Base-by-base conservation (phyloP, 2,797 vertebrate species). In the Tamandua tetradactyla region DNA sequence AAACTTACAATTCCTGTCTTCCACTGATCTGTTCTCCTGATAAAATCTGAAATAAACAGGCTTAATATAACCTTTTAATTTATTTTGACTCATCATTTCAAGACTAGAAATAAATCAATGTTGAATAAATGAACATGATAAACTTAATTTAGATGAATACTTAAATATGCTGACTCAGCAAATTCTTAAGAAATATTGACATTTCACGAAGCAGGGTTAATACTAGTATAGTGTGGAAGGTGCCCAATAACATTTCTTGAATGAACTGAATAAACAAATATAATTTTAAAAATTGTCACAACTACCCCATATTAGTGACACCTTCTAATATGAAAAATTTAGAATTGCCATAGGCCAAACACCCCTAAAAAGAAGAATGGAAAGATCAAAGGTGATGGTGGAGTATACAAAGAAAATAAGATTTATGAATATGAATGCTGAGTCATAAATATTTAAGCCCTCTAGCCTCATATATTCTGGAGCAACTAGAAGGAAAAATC, bases 1-100 rank as follows among this genome's bases (percentile, higher is more conserved):
- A 78, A 91, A 95, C 96, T 96, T 96, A 93, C 95, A 96, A 97
- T 89, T 91, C 95, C 97, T 97, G 93, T 96, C 80, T 91, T 97
- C 91, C 93, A 94, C 95, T 96, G 44, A 96, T 95, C 42, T 96
- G 95, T 83, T 94, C 94, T 93, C 93, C 93, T 96, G 95, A 95
- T 78, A 94, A 88, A 86, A 96, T 94, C 96, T 91, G 95, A 96
- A 96, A 97, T 93, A 95, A 94, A 97, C 83, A 96, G 95, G 94
- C 97, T 97, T 95, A 49, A 91, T 79, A 95, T 66, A 91, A 95
- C 87, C 93, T 87, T 91, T 74, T 69, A 78, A 52, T 96, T 93
- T 96, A 62, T 96, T 84, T 89, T 68, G 37, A 91, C 44, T 49
- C 84, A 89, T 69, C 49, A 91, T 71, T 94, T 84, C 30, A 95